Conservation (phyloP, 2,113 vertebrate species). For the Mola mola region DNA sequence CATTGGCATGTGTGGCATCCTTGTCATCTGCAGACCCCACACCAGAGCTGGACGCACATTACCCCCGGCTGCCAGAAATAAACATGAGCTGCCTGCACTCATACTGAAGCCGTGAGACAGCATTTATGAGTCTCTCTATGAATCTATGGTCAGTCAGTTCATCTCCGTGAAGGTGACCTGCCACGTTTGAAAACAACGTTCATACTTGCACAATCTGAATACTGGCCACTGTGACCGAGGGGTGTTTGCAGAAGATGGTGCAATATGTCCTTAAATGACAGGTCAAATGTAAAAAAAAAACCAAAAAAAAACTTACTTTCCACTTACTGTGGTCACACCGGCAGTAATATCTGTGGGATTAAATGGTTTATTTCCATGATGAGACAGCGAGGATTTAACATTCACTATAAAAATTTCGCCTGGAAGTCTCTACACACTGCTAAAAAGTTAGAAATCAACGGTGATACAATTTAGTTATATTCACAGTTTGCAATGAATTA, state of each 20-base stretch:
- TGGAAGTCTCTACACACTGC: no score
- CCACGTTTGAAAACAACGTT: not conserved
- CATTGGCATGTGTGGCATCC: conserved; percentile 59
- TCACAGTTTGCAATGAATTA: no score
- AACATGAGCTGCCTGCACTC: conserved; percentile 33
- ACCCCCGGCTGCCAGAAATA: conserved; percentile 64
- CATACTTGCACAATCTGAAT: not conserved
- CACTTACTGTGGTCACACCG: no score
- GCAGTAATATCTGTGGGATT: no score
- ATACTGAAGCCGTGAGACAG: conserved; percentile 48
- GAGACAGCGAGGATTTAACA: no score
- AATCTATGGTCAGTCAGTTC: no score
- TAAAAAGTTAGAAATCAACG: no score
- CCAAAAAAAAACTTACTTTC: no score
- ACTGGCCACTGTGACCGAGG: not conserved
- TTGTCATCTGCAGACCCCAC: conserved; percentile 52
- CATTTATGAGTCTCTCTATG: conserved; percentile 41
- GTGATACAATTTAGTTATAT: no score
- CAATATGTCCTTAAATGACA: not conserved
- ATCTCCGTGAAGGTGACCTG: not conserved
- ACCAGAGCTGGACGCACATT: conserved; percentile 17
- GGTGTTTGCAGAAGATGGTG: not conserved
- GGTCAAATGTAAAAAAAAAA: not conserved
- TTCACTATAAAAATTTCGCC: no score
- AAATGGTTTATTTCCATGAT: no score